A percentile compares a stretch with the other conserved stretches of the same genome.
These are phyloP conservation scores for Stegodyphus mimosarum DNA, from an alignment of 1,140 invertebrate genomes.

Conservation along the genomic window DNA sequence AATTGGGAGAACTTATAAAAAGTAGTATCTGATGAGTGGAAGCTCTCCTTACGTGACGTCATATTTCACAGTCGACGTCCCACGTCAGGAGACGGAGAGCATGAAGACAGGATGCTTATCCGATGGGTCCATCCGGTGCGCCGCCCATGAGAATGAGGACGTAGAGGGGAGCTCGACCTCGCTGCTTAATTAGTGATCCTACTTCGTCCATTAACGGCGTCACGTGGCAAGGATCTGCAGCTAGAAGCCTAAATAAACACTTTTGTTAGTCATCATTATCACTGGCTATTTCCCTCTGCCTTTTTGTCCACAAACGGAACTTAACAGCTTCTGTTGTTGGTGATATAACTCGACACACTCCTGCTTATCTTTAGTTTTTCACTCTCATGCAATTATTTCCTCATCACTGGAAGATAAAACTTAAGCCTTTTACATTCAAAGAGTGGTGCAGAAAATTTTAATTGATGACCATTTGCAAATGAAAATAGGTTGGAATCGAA, in stretches of 20 bases:
- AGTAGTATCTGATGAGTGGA: too few relatives aligned
- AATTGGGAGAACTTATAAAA: neutral
- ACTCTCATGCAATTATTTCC: neutral
- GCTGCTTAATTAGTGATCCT: constrained; percentile 22
- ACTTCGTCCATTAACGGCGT: neutral
- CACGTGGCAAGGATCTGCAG: neutral
- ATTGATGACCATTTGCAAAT: too few relatives aligned
- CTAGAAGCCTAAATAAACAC: constrained; percentile 29
- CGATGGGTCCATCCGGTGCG: constrained; percentile 52
- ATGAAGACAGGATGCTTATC: constrained; percentile 46
- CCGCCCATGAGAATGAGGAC: constrained; percentile 48
- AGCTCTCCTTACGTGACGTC: constrained; percentile 29
- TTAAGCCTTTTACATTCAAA: too few relatives aligned
- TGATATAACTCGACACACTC: neutral
- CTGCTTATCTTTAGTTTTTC: constrained; percentile 14
- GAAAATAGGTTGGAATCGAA: too few relatives aligned
- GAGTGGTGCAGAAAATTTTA: too few relatives aligned
- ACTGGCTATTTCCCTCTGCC: constrained; percentile 32
- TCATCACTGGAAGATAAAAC: too few relatives aligned
- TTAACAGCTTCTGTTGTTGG: constrained; percentile 19
- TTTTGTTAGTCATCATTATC: constrained; percentile 54
- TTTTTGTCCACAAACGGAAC: constrained; percentile 11
- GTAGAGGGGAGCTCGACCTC: constrained; percentile 31
- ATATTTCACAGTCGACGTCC: constrained; percentile 30
- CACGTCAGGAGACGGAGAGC: constrained; percentile 9